phyloP scores from a whole-genome alignment of 2,797 vertebrate genomes.

The Thalassophryne amazonica region DNA sequence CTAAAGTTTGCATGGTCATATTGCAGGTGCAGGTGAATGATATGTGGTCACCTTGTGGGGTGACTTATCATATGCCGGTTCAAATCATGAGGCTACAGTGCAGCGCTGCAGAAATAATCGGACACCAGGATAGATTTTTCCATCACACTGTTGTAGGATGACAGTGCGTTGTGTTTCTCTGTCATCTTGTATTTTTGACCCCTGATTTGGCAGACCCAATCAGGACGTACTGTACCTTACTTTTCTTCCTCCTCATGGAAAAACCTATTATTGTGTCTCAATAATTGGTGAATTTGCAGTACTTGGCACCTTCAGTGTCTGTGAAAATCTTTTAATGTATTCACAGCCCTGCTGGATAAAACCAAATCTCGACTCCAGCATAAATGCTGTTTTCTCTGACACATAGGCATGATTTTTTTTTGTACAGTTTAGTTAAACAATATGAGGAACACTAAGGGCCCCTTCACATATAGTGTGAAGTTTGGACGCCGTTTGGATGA shows the following conservation, averaged over 20 bases:
- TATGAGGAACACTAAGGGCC: conserved; percentile 58
- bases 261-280: not conserved
- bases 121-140: conserved; percentile 80
- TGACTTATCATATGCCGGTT: conserved; percentile 36
- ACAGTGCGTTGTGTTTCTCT: conserved; percentile 34
- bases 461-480: too few relatives aligned
- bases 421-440: conserved; percentile 48
- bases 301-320: not conserved
- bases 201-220: conserved; percentile 7
- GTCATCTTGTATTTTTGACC: conserved; percentile 4
- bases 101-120: conserved; percentile 63
- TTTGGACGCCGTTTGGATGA: too few relatives aligned
- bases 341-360: conserved; percentile 17
- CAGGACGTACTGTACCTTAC: not conserved
- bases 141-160: conserved; percentile 65
- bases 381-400: conserved; percentile 18
- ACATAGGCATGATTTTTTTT: conserved; percentile 41
- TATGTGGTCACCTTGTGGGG: conserved; percentile 58
- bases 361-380: conserved; percentile 17
- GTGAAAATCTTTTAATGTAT: conserved; percentile 28
- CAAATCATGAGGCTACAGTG: conserved; percentile 29
- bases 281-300: conserved; percentile 12
- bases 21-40: conserved; percentile 42
- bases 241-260: conserved; percentile 14
- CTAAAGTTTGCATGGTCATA: conserved; percentile 22